A percentile compares a stretch with the other conserved stretches of the same genome.
phyloP scores from a whole-genome alignment of 64 coral and sea anemone species.

The Astreopora myriophthalma region DNA sequence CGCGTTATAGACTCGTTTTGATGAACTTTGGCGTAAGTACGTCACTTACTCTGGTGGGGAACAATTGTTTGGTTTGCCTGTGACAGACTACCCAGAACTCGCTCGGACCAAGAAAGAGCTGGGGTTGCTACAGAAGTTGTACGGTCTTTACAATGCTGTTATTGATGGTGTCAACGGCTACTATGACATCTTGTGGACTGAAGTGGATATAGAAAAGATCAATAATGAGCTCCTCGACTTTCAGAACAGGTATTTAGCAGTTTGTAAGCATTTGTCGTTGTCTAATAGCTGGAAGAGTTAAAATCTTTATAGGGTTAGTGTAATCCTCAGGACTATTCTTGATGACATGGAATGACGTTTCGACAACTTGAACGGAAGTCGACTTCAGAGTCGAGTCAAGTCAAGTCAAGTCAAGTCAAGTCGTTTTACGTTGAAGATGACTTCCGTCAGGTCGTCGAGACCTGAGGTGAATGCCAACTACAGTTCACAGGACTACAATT shows the following conservation, averaged over 20 bases:
- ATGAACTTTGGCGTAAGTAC: constrained; percentile 86
- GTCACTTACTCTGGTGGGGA: constrained; percentile 89
- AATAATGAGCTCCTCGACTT: constrained; percentile 89
- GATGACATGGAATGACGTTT: no score
- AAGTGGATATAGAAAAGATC: constrained; percentile 94
- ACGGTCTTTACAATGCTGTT: constrained; percentile 90
- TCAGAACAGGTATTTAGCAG: constrained; percentile 75
- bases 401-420: no score
- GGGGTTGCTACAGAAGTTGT: constrained; percentile 84
- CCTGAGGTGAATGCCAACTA: no score
- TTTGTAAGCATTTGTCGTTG: background rate
- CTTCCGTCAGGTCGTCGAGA: no score
- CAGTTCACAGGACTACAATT: no score
- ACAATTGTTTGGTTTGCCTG: constrained; percentile 85
- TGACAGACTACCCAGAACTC: constrained; percentile 84
- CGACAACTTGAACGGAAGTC: no score
- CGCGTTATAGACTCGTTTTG: constrained; percentile 78
- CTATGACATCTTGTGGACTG: constrained; percentile 95
- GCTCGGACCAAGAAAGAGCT: constrained; percentile 90
- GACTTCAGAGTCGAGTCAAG: no score
- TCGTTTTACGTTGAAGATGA: no score
- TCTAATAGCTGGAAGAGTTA: no score
- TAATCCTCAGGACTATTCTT: no score
- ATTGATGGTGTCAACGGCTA: constrained; percentile 92
- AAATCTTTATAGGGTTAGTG: no score